A percentile compares a stretch with the other conserved stretches of the same genome.
These are phyloP conservation scores for Schizopygopsis pylzovi DNA, from an alignment of 2,797 vertebrate genomes.

Conservation along the genomic window DNA sequence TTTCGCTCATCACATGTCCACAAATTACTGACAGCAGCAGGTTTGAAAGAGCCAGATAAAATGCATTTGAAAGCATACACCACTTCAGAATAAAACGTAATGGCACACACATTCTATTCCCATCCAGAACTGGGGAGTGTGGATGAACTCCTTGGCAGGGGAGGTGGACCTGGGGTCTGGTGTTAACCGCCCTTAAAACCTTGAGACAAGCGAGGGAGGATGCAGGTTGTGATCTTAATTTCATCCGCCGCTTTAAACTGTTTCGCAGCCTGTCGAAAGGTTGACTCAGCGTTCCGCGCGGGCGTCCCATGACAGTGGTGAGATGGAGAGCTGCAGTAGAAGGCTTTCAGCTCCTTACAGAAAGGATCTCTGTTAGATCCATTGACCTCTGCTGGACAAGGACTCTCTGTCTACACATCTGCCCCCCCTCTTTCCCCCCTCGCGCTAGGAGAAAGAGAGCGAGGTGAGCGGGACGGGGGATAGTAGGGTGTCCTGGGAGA, in stretches of 20 bases:
- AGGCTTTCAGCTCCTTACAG: slow-evolving; percentile 58
- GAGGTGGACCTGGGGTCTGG: slow-evolving; percentile 13
- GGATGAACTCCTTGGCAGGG: slow-evolving; percentile 29
- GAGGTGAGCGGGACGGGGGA: slow-evolving; percentile 37
- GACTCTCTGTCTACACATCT: slow-evolving; percentile 79
- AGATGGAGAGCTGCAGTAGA: slow-evolving; percentile 53
- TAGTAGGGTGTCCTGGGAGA: slow-evolving; percentile 67
- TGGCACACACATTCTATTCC: slow-evolving; percentile 35
- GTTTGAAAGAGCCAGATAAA: slow-evolving; percentile 39
- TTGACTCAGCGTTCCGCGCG: slow-evolving; percentile 58
- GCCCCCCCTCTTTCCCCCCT: slow-evolving; percentile 54
- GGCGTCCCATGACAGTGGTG: slow-evolving; percentile 54
- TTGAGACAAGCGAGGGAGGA: slow-evolving; percentile 36
- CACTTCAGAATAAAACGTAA: not conserved
- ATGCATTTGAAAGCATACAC: slow-evolving; percentile 20
- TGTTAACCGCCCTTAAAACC: slow-evolving; percentile 29
- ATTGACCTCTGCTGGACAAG: slow-evolving; percentile 76
- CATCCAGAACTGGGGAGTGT: slow-evolving; percentile 16
- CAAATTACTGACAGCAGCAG: slow-evolving; percentile 49
- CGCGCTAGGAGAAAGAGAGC: slow-evolving; percentile 35
- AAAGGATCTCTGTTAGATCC: slow-evolving; percentile 75
- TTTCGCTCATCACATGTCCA: slow-evolving; percentile 51
- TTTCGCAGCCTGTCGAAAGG: slow-evolving; percentile 62
- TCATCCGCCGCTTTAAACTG: slow-evolving; percentile 58
- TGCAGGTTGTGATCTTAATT: slow-evolving; percentile 59